These are phyloP conservation scores for Otolemur crassicaudatus DNA, from an alignment of 2,797 vertebrate genomes.

Conservation along the genomic window DNA sequence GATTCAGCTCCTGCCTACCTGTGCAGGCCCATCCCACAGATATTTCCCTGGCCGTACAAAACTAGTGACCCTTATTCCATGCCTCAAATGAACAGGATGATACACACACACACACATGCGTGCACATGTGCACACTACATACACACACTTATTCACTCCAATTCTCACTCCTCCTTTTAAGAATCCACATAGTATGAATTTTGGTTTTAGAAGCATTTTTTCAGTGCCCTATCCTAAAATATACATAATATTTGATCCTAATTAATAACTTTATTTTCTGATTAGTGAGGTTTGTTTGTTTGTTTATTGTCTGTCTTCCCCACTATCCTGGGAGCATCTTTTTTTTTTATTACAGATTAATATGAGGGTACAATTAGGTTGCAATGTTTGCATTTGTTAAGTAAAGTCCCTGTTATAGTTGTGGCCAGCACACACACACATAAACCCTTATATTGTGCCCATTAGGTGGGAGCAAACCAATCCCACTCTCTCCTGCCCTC, in stretches of 20 bases:
- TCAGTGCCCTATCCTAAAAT: constrained; percentile 25
- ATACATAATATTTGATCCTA: constrained; percentile 40
- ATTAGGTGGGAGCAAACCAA: too few species aligned
- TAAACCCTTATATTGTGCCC: too few species aligned
- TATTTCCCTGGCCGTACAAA: neutral
- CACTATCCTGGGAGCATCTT: neutral
- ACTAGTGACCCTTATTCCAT: neutral
- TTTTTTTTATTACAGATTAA: too few species aligned
- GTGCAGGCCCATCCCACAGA: neutral
- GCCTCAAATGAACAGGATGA: neutral
- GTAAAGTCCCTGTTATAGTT: too few species aligned
- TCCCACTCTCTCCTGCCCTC: too few species aligned
- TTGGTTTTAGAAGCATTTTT: constrained; percentile 8
- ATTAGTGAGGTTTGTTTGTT: neutral
- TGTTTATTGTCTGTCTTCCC: neutral
- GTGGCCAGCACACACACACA: too few species aligned
- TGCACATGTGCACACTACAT: rapidly evolving
- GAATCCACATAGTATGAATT: neutral
- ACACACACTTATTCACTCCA: neutral
- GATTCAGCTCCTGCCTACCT: neutral
- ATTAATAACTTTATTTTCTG: neutral
- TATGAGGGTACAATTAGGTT: too few species aligned
- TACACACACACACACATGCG: neutral
- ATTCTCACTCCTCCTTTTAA: neutral
- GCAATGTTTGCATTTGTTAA: too few species aligned